These are phyloP conservation scores for Phoeniculus purpureus DNA, from an alignment of 2,797 vertebrate species.

Conservation along the genomic window DNA sequence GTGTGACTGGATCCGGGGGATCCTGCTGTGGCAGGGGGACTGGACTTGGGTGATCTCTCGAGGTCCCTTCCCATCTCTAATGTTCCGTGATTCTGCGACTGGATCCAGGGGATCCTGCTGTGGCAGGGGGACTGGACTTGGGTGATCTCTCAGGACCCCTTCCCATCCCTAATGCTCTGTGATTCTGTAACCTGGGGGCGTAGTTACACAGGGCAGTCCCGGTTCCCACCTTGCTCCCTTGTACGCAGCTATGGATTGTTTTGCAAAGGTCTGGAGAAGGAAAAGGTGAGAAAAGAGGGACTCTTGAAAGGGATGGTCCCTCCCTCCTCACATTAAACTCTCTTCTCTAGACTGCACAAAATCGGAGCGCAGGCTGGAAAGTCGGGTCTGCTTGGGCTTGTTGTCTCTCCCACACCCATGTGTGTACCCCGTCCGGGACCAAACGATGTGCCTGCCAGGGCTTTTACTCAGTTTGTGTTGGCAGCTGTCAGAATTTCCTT, in stretches of 20 bases:
- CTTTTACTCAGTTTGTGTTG: conserved; percentile 30
- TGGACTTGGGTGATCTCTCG: no score
- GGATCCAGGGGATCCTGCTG: no score
- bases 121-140: no score
- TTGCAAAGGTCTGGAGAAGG: background rate
- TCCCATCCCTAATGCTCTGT: no score
- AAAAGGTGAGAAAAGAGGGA: background rate
- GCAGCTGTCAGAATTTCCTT: conserved; percentile 50
- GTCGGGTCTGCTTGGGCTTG: conserved; percentile 5
- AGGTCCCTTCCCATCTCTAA: no score
- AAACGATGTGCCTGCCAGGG: background rate
- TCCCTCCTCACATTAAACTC: background rate
- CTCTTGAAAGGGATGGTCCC: background rate
- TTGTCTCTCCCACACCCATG: conserved; percentile 38
- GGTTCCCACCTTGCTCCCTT: background rate
- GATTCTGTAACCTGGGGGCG: no score
- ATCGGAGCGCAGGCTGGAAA: background rate
- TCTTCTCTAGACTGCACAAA: background rate
- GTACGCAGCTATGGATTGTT: background rate
- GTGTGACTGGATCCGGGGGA: no score
- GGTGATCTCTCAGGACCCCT: no score
- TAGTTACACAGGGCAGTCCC: background rate
- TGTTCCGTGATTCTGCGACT: no score
- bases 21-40: no score
- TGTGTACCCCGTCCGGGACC: background rate